These are phyloP conservation scores for Andrena chrysosceles DNA, from an alignment of 2,888 invertebrate species.

Conservation along the genomic window DNA sequence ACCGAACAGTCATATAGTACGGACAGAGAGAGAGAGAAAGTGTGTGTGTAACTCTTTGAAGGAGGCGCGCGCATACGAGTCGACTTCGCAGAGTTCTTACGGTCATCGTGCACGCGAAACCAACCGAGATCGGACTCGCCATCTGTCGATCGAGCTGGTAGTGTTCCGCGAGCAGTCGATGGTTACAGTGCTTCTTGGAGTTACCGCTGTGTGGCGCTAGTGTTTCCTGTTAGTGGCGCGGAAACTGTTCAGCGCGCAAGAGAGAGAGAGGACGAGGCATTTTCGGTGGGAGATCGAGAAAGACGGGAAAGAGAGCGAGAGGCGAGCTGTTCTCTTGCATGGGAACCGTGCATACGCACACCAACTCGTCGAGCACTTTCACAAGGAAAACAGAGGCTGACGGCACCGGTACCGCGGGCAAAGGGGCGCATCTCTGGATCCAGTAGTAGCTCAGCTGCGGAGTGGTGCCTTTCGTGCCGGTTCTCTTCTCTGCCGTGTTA, in stretches of 20 bases:
- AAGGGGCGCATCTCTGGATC: conserved; percentile 66
- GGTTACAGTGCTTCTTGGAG: conserved; percentile 47
- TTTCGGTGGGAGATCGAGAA: conserved; percentile 11
- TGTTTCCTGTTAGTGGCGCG: conserved; percentile 60
- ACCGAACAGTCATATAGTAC: background rate
- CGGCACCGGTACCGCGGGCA: conserved; percentile 52
- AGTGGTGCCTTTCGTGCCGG: conserved; percentile 69
- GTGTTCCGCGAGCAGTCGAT: conserved; percentile 53
- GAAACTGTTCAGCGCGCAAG: conserved; percentile 11
- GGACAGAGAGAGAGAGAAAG: background rate
- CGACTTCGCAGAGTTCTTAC: background rate
- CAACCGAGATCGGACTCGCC: conserved; percentile 69
- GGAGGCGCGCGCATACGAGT: background rate
- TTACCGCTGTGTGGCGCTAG: conserved; percentile 72
- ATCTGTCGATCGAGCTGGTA: conserved; percentile 70
- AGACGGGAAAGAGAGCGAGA: conserved; percentile 29
- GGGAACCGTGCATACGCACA: conserved; percentile 5
- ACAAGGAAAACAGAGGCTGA: conserved; percentile 48
- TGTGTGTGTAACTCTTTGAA: no score
- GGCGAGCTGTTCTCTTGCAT: background rate
- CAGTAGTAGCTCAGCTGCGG: conserved; percentile 75
- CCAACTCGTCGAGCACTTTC: conserved; percentile 38
- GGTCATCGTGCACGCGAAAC: conserved; percentile 43
- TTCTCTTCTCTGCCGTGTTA: conserved; percentile 38
- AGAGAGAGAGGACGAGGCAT: background rate